Evolutionary conservation across 1,140 invertebrate genomes (phyloP), one percentile per base, ranked within the genome.

Genomic region (Drosophila kikkawai): DNA sequence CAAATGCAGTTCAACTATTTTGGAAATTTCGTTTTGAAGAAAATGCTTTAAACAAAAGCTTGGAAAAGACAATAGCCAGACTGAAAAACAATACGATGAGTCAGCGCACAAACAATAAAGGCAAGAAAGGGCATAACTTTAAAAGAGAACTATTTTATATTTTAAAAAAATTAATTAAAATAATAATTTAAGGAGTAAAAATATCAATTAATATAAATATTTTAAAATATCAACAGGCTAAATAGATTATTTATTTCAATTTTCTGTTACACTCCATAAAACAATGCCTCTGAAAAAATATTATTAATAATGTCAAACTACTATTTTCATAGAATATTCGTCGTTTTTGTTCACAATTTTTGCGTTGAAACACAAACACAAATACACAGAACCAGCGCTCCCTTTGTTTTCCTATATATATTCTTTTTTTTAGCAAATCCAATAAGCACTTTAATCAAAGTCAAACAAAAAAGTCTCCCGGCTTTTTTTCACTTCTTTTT

Each of bases 401-500:
- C 29, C 15, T 51, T 63, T 60, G 37, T 66, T 66, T 53, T 57
- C 8, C 53, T 15, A 15, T n/a, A 34, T 37, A 29, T 55, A 15
- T 45, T 36, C 15, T 34, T 44, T 50, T 53, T 75, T 80, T 77
- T 47, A 42, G 37, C 42, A 77, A 85, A 84, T 85, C 82, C 73
- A 83, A 83, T 80, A 83, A 83, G 81, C 66, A 76, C 66, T 84
- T 69, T 64, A 76, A 67, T 84, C 60, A 75, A 76, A 76, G 71
- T 57, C 70, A 66, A 47, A 79, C 44, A 75, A 66, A 50, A 80
- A 53, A 53, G 34, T 47, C 58, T 29, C 17, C 19, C 44, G 67
- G 37, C 51, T 73, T 84, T 84, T 69, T 73, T 85, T 77, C 55
- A 77, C 67, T n/a, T n/a, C 67, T 84, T 17, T 34, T 51, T 45